Evolutionary conservation across 2,888 invertebrate species (phyloP), one percentile per base, ranked within the genome.

Genomic region (Megastigmus dorsalis): DNA sequence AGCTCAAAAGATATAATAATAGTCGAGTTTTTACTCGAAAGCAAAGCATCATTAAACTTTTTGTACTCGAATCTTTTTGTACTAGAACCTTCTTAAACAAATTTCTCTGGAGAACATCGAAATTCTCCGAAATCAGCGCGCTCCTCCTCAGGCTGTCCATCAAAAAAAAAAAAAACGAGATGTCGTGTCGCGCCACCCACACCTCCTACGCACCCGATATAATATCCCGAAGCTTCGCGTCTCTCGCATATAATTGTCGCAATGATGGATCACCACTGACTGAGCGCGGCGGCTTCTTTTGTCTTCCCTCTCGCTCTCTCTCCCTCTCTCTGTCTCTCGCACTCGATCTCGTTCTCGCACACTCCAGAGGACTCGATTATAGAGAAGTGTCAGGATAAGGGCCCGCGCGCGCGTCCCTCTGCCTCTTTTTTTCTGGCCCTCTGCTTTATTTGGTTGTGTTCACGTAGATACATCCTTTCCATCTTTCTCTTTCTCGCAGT

Each of bases 201-300:
- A 80, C 82, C 83, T 79, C 81, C 84, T 79, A 83, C 84, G 80
- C 74, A 38, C 65, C 75, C 75, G 72, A 67, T 69, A 69, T 78
- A 18, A 41, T 18, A 18, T 36, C 20, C 23, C 18, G 43, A 30
- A 52, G 5, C 18, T 13, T 28, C 36, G n/a, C n/a, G n/a, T 7
- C 30, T 43, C n/a, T 28, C 63, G 5, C 66, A 68, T 78, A 81
- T 84, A 84, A 83, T 84, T 83, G 82, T 83, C 83, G 80, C 82
- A 81, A 84, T 84, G 84, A 84, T 83, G 82, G 84, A 84, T 84
- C 80, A 80, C 79, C 71, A 38, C 62, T 43, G n/a, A n/a, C n/a
- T 50, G 76, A 30, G 43, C 57, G 73, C 74, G 70, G 73, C 74
- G 70, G 63, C 55, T 74, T 67, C 72, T 70, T 71, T 70, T 77